Base-by-base conservation (phyloP, 1,140 invertebrate species). In the Drosophila leontia region DNA sequence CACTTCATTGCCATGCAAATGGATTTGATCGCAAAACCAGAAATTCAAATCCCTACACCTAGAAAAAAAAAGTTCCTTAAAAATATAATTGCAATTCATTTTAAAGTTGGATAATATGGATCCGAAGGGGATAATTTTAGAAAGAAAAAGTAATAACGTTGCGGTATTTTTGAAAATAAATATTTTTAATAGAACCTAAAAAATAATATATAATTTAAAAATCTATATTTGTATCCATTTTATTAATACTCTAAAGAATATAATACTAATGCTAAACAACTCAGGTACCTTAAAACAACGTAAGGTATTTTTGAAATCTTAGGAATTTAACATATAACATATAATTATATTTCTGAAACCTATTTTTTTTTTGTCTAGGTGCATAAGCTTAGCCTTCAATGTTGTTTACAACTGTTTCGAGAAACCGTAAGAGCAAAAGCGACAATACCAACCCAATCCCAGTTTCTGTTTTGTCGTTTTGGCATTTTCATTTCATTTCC, bases 401-500 rank as follows among this genome's bases (percentile, higher is more conserved):
- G 39, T 44, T 65, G 62, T 64, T 65, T 50, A 65, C 58, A 56
- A 56, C 53, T 39, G 53, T 56, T 56, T 56, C 35, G 53, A 56
- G 53, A 39, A 56, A 39, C 53, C 35, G 53, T 39, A 39, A 37
- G 53, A 53, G 50, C 50, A 53, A 23, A 4, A 55, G 53, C 53
- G 35, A 56, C 63, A 67, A 15, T 37, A 47, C 45, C 39, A 68
- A 44, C 51, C 37, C 47, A 72, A 48, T 70, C 53, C 29, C 61
- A 41, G 60, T 75, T 51, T 37, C 51, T 71, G 48, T 55, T 37
- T 37, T 59, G 71, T 75, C 69, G 70, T 51, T 83, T 81, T 81
- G 78, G 60, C 71, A 80, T 90, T 90, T 90, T 62, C 80, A 90
- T 90, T 90, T 62, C 80, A 90, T 84, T 90, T 88, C 75, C 85